These are phyloP conservation scores for Physeter macrocephalus DNA, from an alignment of 2,113 vertebrate species.

Conservation along the genomic window DNA sequence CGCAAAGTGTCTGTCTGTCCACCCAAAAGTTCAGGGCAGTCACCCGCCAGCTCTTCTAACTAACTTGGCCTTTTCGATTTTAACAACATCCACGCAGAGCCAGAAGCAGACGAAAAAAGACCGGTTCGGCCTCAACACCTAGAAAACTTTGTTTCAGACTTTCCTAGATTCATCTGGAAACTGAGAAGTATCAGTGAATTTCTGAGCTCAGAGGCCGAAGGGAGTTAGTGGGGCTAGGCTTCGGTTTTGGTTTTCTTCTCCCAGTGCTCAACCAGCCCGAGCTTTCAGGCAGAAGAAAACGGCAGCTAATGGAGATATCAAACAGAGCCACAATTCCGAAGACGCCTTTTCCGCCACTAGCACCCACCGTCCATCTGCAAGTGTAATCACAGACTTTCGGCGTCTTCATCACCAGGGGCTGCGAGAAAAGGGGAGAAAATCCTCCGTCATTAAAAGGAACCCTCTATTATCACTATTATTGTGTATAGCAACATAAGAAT, in stretches of 20 bases:
- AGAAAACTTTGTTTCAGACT: slow-evolving; percentile 20
- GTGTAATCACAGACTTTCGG: neutral
- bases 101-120: neutral
- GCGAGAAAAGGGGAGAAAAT: neutral
- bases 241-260: neutral
- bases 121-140: neutral
- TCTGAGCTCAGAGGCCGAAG: neutral
- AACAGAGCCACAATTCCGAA: slow-evolving; percentile 28
- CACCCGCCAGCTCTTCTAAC: neutral
- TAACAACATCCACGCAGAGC: neutral
- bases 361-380: slow-evolving; percentile 47
- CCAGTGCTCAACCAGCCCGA: neutral
- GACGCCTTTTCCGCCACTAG: neutral
- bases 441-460: neutral
- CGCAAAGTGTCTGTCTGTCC: neutral
- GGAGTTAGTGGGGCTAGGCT: neutral
- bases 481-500: slow-evolving; percentile 52
- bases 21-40: neutral
- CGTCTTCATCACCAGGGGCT: slow-evolving; percentile 36
- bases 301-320: slow-evolving; percentile 65
- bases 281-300: slow-evolving; percentile 45
- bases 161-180: neutral
- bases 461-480: neutral
- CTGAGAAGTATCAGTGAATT: neutral
- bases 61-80: neutral